Percentiles rank a stretch among this genome's conserved stretches.
Evolutionary conservation across 2,888 invertebrate genomes (phyloP).

Genomic region (Acronicta aceris): DNA sequence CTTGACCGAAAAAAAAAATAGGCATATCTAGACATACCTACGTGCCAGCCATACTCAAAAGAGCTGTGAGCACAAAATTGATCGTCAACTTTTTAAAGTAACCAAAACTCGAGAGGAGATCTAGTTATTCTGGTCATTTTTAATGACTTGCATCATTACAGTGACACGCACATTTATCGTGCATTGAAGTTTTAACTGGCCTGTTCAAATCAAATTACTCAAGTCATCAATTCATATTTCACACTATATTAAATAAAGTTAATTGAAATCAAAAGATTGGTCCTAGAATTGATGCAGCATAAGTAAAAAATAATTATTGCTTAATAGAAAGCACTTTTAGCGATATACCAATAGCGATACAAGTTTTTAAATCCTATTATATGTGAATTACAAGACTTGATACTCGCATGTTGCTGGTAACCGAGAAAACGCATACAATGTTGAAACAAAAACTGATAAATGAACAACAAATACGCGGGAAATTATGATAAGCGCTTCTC

Average conservation of each 20-base stretch:
- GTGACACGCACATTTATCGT: conserved; percentile 54
- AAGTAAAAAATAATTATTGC: neutral
- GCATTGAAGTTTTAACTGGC: conserved; percentile 11
- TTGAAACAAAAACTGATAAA: conserved; percentile 56
- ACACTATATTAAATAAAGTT: conserved; percentile 3
- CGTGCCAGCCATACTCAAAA: conserved; percentile 46
- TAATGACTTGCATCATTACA: conserved; percentile 61
- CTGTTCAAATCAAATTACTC: conserved; percentile 21
- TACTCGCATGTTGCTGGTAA: conserved; percentile 6
- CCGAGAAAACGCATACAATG: conserved; percentile 52
- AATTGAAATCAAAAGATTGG: neutral
- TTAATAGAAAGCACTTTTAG: conserved; percentile 19
- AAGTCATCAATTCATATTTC: conserved; percentile 4
- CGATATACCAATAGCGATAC: conserved; percentile 7
- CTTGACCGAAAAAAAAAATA: conserved; percentile 75
- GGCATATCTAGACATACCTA: conserved; percentile 48
- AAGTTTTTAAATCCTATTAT: conserved; percentile 29
- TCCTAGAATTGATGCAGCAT: conserved; percentile 1
- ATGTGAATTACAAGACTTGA: conserved; percentile 28
- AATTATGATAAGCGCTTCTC: conserved; percentile 33
- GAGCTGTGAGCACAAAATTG: conserved; percentile 42
- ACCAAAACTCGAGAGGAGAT: conserved; percentile 31
- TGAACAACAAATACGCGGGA: conserved; percentile 58
- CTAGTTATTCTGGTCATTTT: conserved; percentile 48
- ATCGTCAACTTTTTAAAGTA: conserved; percentile 31